A percentile compares a stretch with the other conserved stretches of the same genome.
Conservation (phyloP, 53 echinoderm and acorn worm genomes). For the Echinarachnius parma region DNA sequence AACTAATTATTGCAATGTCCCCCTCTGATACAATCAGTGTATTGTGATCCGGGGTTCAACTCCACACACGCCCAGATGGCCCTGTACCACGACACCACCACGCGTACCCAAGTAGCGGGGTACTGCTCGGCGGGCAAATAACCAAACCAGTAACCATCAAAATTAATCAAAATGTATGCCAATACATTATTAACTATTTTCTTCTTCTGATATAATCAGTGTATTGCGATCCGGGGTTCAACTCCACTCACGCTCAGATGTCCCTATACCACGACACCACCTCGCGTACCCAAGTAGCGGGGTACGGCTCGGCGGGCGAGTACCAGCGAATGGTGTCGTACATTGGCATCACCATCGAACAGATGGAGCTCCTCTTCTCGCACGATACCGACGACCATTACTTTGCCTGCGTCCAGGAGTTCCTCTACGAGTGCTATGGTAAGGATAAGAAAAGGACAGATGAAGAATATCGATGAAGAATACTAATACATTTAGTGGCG, state of each 20-base stretch:
- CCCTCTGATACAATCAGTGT: neutral
- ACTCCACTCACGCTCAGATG: conserved; percentile 47
- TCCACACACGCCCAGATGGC: no score
- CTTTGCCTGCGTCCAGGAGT: conserved; percentile 17
- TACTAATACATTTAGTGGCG: no score
- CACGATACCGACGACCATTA: conserved; percentile 9
- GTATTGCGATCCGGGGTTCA: conserved; percentile 31
- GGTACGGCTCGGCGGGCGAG: conserved; percentile 21
- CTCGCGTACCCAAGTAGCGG: conserved; percentile 24
- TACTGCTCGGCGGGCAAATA: no score
- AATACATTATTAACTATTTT: neutral
- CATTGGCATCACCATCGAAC: conserved; percentile 40
- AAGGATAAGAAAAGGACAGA: neutral
- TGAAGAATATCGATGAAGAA: no score
- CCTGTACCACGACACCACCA: no score
- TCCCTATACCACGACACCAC: conserved; percentile 35
- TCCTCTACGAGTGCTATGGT: conserved; percentile 47
- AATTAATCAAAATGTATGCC: no score
- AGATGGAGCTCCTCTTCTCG: conserved; percentile 21
- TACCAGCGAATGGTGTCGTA: conserved; percentile 44
- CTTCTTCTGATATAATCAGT: neutral
- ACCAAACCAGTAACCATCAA: no score
- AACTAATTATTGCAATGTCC: neutral
- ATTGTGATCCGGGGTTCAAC: conserved; percentile 35
- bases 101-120: no score